Conservation (phyloP, 2,797 vertebrate species). For the Propithecus perrieri region DNA sequence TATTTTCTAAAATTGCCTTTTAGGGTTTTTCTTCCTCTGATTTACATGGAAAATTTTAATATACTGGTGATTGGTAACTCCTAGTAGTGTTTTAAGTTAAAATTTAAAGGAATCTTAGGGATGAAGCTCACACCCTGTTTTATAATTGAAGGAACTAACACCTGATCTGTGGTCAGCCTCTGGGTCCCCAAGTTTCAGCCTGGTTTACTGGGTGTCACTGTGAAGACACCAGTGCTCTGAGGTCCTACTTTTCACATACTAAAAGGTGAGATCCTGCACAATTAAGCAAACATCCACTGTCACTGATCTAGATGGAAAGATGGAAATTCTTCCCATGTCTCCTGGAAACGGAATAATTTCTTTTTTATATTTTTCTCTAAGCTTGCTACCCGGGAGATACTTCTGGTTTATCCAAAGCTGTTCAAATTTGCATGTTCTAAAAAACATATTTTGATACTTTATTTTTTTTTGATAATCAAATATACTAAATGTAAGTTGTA, state of each 20-base stretch:
- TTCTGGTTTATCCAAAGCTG: neutral
- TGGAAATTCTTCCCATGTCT: neutral
- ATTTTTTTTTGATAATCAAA: neutral
- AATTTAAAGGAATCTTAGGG: neutral
- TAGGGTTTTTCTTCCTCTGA: neutral
- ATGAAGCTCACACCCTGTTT: neutral
- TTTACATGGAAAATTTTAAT: neutral
- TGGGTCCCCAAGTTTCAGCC: neutral
- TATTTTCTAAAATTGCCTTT: neutral
- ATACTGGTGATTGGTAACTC: neutral
- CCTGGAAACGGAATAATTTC: neutral
- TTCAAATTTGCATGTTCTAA: neutral
- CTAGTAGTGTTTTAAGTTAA: neutral
- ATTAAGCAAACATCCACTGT: neutral
- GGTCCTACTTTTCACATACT: neutral
- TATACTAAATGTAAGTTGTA: neutral
- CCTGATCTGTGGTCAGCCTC: neutral
- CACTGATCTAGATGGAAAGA: neutral
- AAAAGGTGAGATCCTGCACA: neutral
- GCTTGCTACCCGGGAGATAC: neutral
- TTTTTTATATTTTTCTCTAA: neutral
- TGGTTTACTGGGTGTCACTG: neutral
- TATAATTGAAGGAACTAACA: neutral
- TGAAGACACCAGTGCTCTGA: neutral
- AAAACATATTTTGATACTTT: neutral